These are phyloP conservation scores for Siniperca obscura DNA, from an alignment of 2,797 vertebrate species.

Conservation along the genomic window DNA sequence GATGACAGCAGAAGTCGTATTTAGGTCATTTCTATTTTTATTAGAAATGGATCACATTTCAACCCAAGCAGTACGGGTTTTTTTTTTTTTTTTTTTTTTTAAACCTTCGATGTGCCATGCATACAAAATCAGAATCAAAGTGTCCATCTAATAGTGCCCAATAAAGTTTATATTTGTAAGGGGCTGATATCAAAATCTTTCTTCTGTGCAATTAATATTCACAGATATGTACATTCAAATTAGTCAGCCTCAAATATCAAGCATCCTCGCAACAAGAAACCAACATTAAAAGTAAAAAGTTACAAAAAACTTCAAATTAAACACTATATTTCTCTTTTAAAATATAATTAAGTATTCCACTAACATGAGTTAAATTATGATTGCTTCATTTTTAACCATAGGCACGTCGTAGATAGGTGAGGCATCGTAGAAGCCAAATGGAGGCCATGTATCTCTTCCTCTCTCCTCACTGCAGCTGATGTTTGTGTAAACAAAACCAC, in stretches of 20 bases:
- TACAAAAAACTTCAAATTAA: constrained; percentile 82
- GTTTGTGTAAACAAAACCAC: constrained; percentile 83
- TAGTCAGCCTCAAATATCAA: constrained; percentile 80
- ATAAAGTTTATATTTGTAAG: constrained; percentile 74
- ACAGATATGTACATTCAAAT: constrained; percentile 88
- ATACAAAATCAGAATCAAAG: constrained; percentile 84
- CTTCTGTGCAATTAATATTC: constrained; percentile 85
- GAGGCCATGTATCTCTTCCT: constrained; percentile 66
- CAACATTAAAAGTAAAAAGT: constrained; percentile 82
- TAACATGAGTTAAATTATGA: constrained; percentile 86
- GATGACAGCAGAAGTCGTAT: constrained; percentile 22
- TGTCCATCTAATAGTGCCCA: constrained; percentile 75
- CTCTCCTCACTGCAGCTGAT: constrained; percentile 68
- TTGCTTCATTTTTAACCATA: constrained; percentile 87
- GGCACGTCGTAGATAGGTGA: constrained; percentile 87
- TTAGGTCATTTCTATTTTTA: constrained; percentile 79
- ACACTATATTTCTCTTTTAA: constrained; percentile 82
- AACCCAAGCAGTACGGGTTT: constrained; percentile 71
- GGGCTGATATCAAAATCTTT: constrained; percentile 82
- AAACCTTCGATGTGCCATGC: constrained; percentile 78
- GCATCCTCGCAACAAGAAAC: constrained; percentile 69
- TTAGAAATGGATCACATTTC: constrained; percentile 85
- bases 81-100: constrained; percentile 30
- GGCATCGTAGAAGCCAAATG: constrained; percentile 71
- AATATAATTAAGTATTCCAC: constrained; percentile 83